These are phyloP conservation scores for Formicarius rufipectus DNA, from an alignment of 2,113 vertebrate species.

Conservation along the genomic window DNA sequence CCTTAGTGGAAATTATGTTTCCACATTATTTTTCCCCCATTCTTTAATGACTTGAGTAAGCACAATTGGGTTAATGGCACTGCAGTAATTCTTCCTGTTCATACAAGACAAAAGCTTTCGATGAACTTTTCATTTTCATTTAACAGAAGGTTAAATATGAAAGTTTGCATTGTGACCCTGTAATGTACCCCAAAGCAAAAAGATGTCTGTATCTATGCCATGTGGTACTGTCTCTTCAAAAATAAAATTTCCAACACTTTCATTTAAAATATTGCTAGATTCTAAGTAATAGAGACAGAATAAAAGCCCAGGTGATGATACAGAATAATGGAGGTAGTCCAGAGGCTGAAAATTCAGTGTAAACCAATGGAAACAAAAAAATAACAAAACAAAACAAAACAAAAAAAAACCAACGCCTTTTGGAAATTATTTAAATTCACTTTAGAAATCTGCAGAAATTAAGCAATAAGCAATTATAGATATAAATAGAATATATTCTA, in stretches of 20 bases:
- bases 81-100: not conserved
- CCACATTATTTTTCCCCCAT: not conserved
- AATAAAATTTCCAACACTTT: not conserved
- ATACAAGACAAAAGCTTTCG: not conserved
- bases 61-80: not conserved
- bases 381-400: too few species aligned
- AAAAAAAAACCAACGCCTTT: too few species aligned
- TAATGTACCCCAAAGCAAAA: not conserved
- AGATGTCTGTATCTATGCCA: not conserved
- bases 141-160: not conserved
- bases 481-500: not conserved
- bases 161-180: not conserved
- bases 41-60: not conserved
- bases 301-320: not conserved
- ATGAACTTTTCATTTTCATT: not conserved
- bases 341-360: not conserved
- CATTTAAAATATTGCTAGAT: not conserved
- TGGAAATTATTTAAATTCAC: not conserved
- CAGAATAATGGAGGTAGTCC: not conserved
- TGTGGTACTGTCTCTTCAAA: not conserved
- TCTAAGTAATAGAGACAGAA: not conserved
- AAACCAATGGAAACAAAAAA: not conserved
- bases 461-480: not conserved
- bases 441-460: not conserved
- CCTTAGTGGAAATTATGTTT: not conserved